Evolutionary conservation across 2,797 vertebrate species (phyloP), one percentile per base, ranked within the genome.

Genomic region (Microctenopoma stevenorrisi): DNA sequence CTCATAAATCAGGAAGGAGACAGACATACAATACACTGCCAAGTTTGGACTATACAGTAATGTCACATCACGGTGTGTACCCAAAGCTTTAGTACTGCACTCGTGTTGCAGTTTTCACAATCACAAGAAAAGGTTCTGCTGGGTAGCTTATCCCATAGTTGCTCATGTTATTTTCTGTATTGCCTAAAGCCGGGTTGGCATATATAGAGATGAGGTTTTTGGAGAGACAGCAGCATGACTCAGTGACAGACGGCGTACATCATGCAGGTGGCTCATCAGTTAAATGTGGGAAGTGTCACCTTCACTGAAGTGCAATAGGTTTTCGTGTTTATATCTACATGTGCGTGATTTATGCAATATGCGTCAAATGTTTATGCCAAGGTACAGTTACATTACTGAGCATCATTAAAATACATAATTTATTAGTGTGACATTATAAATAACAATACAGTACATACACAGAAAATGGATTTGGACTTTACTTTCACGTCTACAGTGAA

Each of bases 241-340:
- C 71, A 65, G 50, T 64, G 59, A 63, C 58, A 78, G 74, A 67
- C 65, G 1, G 51, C 52, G 25, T 42, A 18, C 30, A 66, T 61
- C 43, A 61, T 67, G 2, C 50, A 71, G 52, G 37, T 44, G 42
- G 53, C 47, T 68, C 13, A 10, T 67, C 40, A 71, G 26, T 47
- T 60, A 26, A 72, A 68, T 57, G 60, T 76, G 65, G 38, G 59
- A 78, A 65, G 38, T 76, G 69, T 76, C 59, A 49, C 35, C 52
- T 76, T 76, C 47, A 28, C 47, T 43, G 9, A 66, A 58, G 53
- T 53, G 65, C n/a, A 54, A 42, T 58, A 26, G 13, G 15, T 60
- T 48, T 64, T 12, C 48, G 40, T 49, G 28, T 37, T 25, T 25
- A 26, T 63, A 7, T 64, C 18, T 67, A 18, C 33, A 9, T 48